Evolutionary conservation across 2,888 invertebrate species (phyloP).

Genomic region (Oscheius sp.): DNA sequence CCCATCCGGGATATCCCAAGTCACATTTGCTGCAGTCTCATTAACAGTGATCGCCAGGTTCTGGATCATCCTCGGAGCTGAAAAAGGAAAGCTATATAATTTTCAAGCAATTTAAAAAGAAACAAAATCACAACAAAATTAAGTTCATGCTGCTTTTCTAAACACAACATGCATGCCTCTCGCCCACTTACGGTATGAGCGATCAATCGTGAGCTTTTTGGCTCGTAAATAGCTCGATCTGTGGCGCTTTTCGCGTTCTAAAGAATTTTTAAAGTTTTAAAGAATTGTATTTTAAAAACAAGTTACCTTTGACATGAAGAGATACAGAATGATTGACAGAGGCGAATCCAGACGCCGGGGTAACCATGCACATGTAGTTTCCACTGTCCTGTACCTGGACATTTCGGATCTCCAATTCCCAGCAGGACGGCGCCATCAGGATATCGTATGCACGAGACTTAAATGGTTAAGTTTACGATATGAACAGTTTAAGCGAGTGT

Average conservation of each 20-base stretch:
- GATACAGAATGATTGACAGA: constrained; percentile 62
- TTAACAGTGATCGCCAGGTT: constrained; percentile 64
- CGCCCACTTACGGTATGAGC: constrained; percentile 14
- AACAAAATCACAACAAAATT: constrained; percentile 12
- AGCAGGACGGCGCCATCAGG: constrained; percentile 52
- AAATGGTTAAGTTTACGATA: neutral
- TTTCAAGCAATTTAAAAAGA: neutral
- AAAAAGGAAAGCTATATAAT: constrained; percentile 24
- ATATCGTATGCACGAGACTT: constrained; percentile 30
- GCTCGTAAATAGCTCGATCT: constrained; percentile 12
- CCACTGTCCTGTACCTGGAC: constrained; percentile 68
- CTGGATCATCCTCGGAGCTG: constrained; percentile 69
- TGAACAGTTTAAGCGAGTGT: too few relatives aligned
- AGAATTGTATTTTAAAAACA: neutral
- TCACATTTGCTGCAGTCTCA: constrained; percentile 60
- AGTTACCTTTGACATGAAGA: constrained; percentile 69
- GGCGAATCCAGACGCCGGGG: constrained; percentile 35
- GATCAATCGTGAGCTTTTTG: constrained; percentile 11
- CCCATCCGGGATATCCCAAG: constrained; percentile 63
- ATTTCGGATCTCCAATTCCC: constrained; percentile 66
- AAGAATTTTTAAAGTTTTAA: neutral
- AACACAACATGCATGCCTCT: neutral
- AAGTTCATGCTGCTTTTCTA: constrained; percentile 1
- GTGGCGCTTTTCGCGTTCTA: constrained; percentile 31
- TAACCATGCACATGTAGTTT: constrained; percentile 64